phyloP scores from a whole-genome alignment of 1,140 invertebrate genomes.

The Calliopsis andreniformis region DNA sequence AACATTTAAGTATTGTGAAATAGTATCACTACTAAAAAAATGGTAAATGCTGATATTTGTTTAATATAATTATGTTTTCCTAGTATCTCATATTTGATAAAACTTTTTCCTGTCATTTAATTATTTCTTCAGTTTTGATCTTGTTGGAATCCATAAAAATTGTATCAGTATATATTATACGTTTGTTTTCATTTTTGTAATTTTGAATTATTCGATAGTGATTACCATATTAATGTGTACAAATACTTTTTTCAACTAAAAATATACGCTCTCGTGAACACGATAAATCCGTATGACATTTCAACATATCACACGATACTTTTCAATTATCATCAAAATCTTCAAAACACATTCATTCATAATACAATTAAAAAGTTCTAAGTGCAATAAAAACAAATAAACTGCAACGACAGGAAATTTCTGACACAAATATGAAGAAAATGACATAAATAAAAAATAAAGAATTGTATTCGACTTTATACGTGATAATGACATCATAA shows the following conservation, averaged over 20 bases:
- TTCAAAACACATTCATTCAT: slow-evolving; percentile 37
- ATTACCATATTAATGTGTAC: slow-evolving; percentile 35
- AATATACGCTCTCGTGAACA: slow-evolving; percentile 5
- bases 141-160: slow-evolving; percentile 44
- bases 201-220: slow-evolving; percentile 31
- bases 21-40: slow-evolving; percentile 26
- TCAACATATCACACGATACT: slow-evolving; percentile 17
- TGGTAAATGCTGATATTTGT: slow-evolving; percentile 13
- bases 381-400: slow-evolving; percentile 43
- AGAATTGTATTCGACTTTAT: slow-evolving; percentile 37
- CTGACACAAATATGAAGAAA: slow-evolving; percentile 33
- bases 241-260: slow-evolving; percentile 36
- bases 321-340: slow-evolving; percentile 36
- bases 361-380: slow-evolving; percentile 53
- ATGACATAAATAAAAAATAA: slow-evolving; percentile 39
- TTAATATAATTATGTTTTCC: slow-evolving; percentile 7
- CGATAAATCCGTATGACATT: slow-evolving; percentile 19
- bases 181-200: slow-evolving; percentile 1
- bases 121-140: slow-evolving; percentile 29
- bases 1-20: slow-evolving; percentile 26
- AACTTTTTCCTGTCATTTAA: slow-evolving; percentile 34
- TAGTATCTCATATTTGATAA: slow-evolving; percentile 48
- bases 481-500: slow-evolving; percentile 29
- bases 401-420: slow-evolving; percentile 37
- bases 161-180: not conserved